These are phyloP conservation scores for Rhineura floridana DNA, from an alignment of 2,113 vertebrate genomes.

Conservation along the genomic window DNA sequence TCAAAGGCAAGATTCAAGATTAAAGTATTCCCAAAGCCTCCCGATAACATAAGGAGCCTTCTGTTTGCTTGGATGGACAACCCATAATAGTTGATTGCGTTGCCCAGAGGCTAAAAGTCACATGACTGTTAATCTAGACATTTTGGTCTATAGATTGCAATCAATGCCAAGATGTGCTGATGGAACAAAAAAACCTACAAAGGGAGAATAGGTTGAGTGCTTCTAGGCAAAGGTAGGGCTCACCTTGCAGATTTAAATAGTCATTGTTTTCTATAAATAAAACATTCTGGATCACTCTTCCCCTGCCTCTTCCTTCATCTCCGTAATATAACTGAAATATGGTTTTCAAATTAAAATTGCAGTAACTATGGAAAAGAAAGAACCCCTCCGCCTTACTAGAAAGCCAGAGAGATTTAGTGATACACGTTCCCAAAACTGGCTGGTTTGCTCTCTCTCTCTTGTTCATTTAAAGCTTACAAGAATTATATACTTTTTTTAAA, in stretches of 20 bases:
- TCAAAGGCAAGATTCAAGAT: conserved; percentile 15
- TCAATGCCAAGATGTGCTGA: conserved; percentile 18
- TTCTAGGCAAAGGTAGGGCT: conserved; percentile 35
- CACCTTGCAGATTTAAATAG: conserved; percentile 29
- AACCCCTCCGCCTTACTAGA: conserved; percentile 12
- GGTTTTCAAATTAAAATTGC: conserved; percentile 18
- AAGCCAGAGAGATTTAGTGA: not conserved
- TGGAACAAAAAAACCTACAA: not conserved
- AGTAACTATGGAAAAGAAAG: not conserved
- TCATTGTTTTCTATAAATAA: conserved; percentile 54
- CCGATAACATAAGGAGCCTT: conserved; percentile 1
- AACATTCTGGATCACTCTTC: not conserved
- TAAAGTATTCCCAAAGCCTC: not conserved
- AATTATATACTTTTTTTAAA: not conserved
- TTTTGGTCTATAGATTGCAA: conserved; percentile 20
- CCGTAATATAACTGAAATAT: not conserved
- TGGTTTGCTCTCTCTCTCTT: not conserved
- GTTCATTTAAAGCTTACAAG: conserved; percentile 4
- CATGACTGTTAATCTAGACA: conserved; percentile 10
- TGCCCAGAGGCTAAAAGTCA: conserved; percentile 26
- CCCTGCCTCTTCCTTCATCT: conserved; percentile 24
- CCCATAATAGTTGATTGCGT: fast-evolving
- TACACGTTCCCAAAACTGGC: not conserved
- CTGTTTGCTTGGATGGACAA: fast-evolving
- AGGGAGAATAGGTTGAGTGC: conserved; percentile 13